Conservation (phyloP, 2,888 invertebrate species). For the Neria commutata region DNA sequence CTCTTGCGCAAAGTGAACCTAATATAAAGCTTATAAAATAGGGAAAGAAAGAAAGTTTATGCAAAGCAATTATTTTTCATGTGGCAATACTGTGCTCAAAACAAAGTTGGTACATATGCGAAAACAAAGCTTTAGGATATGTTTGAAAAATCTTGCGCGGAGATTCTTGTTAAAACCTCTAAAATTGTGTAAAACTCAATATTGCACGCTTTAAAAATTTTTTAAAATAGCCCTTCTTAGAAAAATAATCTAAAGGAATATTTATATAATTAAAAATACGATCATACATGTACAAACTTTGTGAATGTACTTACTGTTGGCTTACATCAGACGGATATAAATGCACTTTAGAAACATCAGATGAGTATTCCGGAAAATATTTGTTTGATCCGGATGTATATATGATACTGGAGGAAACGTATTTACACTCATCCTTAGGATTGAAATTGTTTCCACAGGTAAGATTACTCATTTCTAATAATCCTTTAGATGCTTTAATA, state of each 20-base stretch:
- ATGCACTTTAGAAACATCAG: slow-evolving; percentile 34
- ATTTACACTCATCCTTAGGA: slow-evolving; percentile 5
- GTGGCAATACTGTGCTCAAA: no score
- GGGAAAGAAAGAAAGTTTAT: no score
- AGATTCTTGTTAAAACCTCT: no score
- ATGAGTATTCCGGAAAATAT: slow-evolving; percentile 41
- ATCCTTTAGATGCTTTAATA: slow-evolving; percentile 31
- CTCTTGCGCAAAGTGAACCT: no score
- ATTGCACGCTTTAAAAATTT: no score
- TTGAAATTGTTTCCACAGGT: slow-evolving; percentile 30
- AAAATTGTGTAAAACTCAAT: no score
- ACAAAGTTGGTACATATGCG: no score
- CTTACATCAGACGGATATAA: slow-evolving; percentile 32
- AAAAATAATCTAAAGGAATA: neutral
- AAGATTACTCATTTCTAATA: neutral
- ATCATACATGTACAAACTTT: no score
- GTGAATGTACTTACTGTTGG: slow-evolving; percentile 38
- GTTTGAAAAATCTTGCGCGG: no score
- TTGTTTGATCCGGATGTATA: slow-evolving; percentile 14
- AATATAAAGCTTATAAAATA: no score
- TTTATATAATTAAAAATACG: neutral
- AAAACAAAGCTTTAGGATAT: no score
- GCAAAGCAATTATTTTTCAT: no score
- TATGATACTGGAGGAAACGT: slow-evolving; percentile 12
- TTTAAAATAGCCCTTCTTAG: neutral